Evolutionary conservation across 2,113 vertebrate species (phyloP), one percentile per base, ranked within the genome.

Genomic region (Piliocolobus tephrosceles): DNA sequence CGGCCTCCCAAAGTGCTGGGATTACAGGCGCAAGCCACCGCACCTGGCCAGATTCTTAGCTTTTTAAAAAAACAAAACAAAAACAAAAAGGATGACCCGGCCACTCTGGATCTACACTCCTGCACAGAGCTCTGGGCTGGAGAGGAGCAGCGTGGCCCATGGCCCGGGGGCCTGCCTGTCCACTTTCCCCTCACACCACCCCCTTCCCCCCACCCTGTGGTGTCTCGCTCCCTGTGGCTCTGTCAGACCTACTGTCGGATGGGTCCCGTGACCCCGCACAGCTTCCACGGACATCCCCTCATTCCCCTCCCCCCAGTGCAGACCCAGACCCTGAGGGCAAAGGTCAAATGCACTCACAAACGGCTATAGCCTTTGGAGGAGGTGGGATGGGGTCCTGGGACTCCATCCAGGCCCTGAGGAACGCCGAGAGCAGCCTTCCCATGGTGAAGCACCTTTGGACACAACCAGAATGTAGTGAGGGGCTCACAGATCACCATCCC

Each of bases 161-260:
- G 32, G 35, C 3, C 40, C 8, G 2, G 9, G 68, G 68, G 45
- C 47, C 47, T 45, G 8, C 23, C 40, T n/a, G 57, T 3, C 17
- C 70, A 20, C 45, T 9, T 45, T 40, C 17, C 43, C 30, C 14
- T 12, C 14, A 25, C 11, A 14, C 2, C 4, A 4, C 8, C 43
- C 17, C 11, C 2, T 18, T 0, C 0, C 5, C 2, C 0, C 0
- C 3, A 10, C 18, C n/a, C 32, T 4, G 0, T 1, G 27, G 18
- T 40, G 13, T n/a, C 79, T 30, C 7, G 7, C 8, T 50, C 52
- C 25, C 27, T 45, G 55, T 16, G n/a, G 55, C 32, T 66, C 61
- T 64, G 5, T 10, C 73, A 2, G 72, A 17, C 17, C 18, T 76
- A 30, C 16, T 52, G 32, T 50, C 76, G 32, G 57, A 72, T 12